phyloP scores from a whole-genome alignment of 2,888 invertebrate genomes.

The Ernsta delagoae region DNA sequence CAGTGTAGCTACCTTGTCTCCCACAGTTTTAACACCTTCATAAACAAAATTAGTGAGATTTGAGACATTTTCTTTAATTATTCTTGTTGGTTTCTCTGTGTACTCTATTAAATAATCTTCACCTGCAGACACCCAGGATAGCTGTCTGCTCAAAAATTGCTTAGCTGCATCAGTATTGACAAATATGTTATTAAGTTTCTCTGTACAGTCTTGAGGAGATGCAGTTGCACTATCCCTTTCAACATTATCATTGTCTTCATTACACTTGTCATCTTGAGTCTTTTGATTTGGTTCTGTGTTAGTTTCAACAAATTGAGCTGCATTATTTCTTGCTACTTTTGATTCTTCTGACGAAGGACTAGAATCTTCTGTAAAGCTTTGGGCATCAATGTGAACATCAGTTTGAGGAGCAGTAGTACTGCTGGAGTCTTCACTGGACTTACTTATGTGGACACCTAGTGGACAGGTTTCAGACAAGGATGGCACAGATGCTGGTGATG shows the following conservation, averaged over 20 bases:
- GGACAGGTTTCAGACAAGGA: conserved; percentile 88
- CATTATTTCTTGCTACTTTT: conserved; percentile 74
- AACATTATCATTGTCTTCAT: conserved; percentile 55
- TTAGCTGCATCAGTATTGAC: conserved; percentile 92
- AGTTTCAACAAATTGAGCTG: conserved; percentile 59
- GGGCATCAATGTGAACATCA: conserved; percentile 83
- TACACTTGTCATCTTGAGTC: conserved; percentile 51
- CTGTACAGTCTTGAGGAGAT: conserved; percentile 57
- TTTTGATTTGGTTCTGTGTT: conserved; percentile 55
- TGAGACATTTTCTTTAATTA: conserved; percentile 90
- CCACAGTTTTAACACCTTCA: conserved; percentile 90
- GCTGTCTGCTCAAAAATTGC: conserved; percentile 90
- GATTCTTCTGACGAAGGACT: conserved; percentile 85
- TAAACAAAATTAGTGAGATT: conserved; percentile 90
- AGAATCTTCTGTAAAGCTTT: conserved; percentile 83
- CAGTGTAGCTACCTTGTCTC: conserved; percentile 89
- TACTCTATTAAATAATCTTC: conserved; percentile 88
- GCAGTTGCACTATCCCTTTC: conserved; percentile 60
- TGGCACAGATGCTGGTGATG: conserved; percentile 85
- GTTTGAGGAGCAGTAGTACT: conserved; percentile 84
- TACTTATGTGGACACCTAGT: conserved; percentile 85
- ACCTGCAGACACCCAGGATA: conserved; percentile 89
- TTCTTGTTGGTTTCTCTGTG: conserved; percentile 87
- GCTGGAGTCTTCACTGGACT: conserved; percentile 86
- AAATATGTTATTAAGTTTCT: conserved; percentile 87